Evolutionary conservation across 2,113 vertebrate species (phyloP).

Genomic region (Ophiodon elongatus): DNA sequence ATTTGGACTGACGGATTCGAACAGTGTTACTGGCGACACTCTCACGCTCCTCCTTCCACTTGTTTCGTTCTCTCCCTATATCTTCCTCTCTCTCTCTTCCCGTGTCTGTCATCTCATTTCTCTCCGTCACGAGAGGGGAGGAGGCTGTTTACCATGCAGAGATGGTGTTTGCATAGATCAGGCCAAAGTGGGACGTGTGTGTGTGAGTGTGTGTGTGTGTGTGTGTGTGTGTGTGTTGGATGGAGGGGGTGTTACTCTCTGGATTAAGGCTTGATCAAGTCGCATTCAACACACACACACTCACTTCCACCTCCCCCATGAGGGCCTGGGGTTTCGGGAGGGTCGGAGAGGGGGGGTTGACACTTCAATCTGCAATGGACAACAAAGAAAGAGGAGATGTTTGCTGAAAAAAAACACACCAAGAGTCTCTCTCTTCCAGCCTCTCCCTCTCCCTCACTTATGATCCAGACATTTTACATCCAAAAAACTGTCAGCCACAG

Average conservation of each 20-base stretch:
- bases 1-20: not conserved
- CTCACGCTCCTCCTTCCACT: not conserved
- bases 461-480: slow-evolving; percentile 25
- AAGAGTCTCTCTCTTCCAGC: not conserved
- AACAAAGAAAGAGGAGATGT: slow-evolving; percentile 69
- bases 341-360: slow-evolving; percentile 1
- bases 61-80: slow-evolving; percentile 5
- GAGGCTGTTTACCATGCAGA: slow-evolving; percentile 75
- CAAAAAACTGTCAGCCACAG: not conserved
- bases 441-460: not conserved
- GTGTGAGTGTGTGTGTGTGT: slow-evolving; percentile 44
- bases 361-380: slow-evolving; percentile 57
- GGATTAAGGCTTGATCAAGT: slow-evolving; percentile 77
- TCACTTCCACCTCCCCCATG: slow-evolving; percentile 34
- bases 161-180: slow-evolving; percentile 77
- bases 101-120: slow-evolving; percentile 36
- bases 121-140: slow-evolving; percentile 40
- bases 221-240: slow-evolving; percentile 25
- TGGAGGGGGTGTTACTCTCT: slow-evolving; percentile 50
- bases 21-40: not conserved
- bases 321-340: slow-evolving; percentile 30
- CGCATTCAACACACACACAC: slow-evolving; percentile 40
- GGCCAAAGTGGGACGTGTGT: slow-evolving; percentile 62
- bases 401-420: slow-evolving; percentile 27
- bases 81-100: slow-evolving; percentile 4